These are phyloP conservation scores for Zoanthus solanderi DNA, from an alignment of 92 coral and sea anemone genomes.

Conservation along the genomic window DNA sequence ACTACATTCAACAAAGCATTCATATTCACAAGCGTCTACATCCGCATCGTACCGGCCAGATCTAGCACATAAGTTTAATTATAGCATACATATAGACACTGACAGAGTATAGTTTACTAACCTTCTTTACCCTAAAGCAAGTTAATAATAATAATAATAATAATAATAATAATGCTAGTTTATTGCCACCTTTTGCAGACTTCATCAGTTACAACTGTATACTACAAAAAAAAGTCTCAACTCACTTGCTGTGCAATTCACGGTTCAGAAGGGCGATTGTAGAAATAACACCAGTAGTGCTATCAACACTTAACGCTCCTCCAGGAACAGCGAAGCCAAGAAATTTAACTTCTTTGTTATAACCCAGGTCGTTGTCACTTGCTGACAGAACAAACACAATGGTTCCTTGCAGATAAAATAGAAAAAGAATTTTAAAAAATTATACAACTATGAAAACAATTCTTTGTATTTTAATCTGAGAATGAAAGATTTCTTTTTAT, in stretches of 20 bases:
- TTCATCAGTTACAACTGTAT: neutral
- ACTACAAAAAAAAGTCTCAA: neutral
- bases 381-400: conserved; percentile 69
- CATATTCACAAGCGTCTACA: too few relatives aligned
- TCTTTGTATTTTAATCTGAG: too few relatives aligned
- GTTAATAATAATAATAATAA: neutral
- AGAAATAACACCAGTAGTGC: conserved; percentile 58
- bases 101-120: too few relatives aligned
- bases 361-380: conserved; percentile 66
- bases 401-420: conserved; percentile 50
- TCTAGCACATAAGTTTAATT: too few relatives aligned
- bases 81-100: too few relatives aligned
- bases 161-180: neutral
- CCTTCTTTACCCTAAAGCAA: neutral
- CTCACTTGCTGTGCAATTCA: conserved; percentile 55
- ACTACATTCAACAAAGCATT: too few relatives aligned
- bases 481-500: too few relatives aligned
- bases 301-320: conserved; percentile 65
- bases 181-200: too few relatives aligned
- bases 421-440: neutral
- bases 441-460: neutral
- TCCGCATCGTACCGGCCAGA: too few relatives aligned
- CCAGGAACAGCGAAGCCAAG: conserved; percentile 69
- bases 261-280: conserved; percentile 57
- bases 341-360: conserved; percentile 63